Percentiles rank a stretch among this genome's conserved stretches.
Conservation (phyloP, 2,113 vertebrate genomes). For the Hystrix cristata region DNA sequence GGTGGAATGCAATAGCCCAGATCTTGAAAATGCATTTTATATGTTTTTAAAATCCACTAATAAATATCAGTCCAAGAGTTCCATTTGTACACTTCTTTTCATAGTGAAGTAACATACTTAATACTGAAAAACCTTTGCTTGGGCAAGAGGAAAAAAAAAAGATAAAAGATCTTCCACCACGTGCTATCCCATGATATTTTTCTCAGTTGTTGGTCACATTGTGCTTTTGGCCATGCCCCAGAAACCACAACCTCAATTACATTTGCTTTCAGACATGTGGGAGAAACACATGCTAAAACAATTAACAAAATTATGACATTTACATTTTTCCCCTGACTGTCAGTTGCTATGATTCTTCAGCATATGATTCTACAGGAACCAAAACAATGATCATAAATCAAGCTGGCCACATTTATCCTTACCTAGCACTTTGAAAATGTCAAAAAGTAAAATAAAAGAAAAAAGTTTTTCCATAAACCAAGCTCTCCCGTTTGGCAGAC, state of each 20-base stretch:
- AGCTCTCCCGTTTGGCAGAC: not conserved
- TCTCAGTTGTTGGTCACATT: constrained; percentile 76
- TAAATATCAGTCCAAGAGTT: constrained; percentile 58
- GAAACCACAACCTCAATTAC: constrained; percentile 85
- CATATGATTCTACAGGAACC: constrained; percentile 63
- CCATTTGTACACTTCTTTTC: constrained; percentile 60
- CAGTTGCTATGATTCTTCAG: constrained; percentile 75
- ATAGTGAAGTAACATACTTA: constrained; percentile 71
- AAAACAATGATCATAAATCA: constrained; percentile 79
- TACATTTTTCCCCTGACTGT: constrained; percentile 73
- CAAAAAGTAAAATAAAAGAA: constrained; percentile 61
- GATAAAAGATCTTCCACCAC: constrained; percentile 68
- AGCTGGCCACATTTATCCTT: constrained; percentile 71
- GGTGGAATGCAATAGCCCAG: constrained; percentile 54
- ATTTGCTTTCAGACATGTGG: constrained; percentile 86
- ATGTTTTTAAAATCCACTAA: constrained; percentile 74
- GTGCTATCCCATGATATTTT: constrained; percentile 74
- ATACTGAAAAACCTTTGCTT: constrained; percentile 73
- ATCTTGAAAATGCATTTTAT: constrained; percentile 72
- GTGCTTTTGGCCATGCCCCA: constrained; percentile 77
- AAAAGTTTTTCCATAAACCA: constrained; percentile 64
- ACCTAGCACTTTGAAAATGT: constrained; percentile 80
- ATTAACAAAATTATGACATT: constrained; percentile 84
- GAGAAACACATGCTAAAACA: constrained; percentile 87
- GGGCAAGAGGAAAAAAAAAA: constrained; percentile 3